Conservation (phyloP, 2,113 vertebrate genomes). For the Plecturocebus donacophilus region DNA sequence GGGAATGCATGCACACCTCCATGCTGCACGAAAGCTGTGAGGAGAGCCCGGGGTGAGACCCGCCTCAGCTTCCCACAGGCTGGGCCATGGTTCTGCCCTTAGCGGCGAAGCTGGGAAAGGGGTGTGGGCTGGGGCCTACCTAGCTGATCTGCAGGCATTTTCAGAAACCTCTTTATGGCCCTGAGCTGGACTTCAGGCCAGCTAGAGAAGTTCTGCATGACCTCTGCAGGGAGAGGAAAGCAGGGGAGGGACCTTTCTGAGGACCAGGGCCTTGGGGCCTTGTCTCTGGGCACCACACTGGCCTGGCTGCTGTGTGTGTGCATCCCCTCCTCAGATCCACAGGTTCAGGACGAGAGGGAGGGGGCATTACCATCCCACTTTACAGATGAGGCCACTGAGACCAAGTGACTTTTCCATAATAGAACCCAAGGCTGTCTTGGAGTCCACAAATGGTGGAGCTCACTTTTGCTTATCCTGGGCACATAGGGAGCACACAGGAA, state of each 20-base stretch:
- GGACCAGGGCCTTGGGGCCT: neutral
- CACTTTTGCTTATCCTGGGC: neutral
- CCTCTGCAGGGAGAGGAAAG: conserved; percentile 69
- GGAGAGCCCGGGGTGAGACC: rapidly evolving
- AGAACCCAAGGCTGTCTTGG: neutral
- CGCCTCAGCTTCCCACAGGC: neutral
- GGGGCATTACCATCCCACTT: rapidly evolving
- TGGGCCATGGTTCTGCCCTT: neutral
- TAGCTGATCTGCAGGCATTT: conserved; percentile 66
- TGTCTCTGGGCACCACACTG: rapidly evolving
- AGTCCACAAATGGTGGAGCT: rapidly evolving
- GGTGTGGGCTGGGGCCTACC: conserved; percentile 65
- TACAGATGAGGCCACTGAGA: neutral
- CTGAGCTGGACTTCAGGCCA: conserved; percentile 80
- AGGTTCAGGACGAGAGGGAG: rapidly evolving
- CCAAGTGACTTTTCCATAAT: rapidly evolving
- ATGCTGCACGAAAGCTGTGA: rapidly evolving
- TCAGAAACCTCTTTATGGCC: conserved; percentile 78
- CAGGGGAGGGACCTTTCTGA: neutral
- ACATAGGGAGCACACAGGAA: neutral
- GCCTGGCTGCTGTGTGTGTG: neutral
- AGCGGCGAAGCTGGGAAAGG: neutral
- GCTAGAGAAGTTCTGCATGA: conserved; percentile 82
- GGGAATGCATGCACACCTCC: rapidly evolving
- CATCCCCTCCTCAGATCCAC: rapidly evolving